phyloP scores from a whole-genome alignment of 2,113 vertebrate genomes.

The Aldabrachelys gigantea region DNA sequence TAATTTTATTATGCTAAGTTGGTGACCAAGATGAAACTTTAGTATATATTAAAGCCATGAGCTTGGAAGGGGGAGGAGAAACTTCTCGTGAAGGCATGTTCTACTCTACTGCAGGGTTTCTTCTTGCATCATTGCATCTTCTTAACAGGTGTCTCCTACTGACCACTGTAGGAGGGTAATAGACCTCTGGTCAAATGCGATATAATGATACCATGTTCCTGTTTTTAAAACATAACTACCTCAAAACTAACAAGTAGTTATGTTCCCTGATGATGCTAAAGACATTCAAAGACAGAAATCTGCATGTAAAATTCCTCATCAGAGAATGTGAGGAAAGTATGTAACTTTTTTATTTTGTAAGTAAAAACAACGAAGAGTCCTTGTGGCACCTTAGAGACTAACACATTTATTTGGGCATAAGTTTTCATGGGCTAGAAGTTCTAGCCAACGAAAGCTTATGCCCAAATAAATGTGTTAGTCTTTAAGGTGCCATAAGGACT shows the following conservation, averaged over 20 bases:
- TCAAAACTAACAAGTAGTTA: neutral
- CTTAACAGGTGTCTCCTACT: neutral
- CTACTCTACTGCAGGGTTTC: neutral
- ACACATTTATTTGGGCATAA: too few relatives aligned
- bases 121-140: neutral
- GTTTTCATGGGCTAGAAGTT: too few relatives aligned
- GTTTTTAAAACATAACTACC: neutral
- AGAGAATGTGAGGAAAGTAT: neutral
- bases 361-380: too few relatives aligned
- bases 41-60: neutral
- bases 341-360: neutral
- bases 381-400: too few relatives aligned
- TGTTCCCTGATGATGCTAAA: neutral
- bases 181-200: neutral
- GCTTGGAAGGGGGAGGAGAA: neutral
- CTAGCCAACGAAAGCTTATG: too few relatives aligned
- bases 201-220: neutral
- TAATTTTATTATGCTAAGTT: neutral
- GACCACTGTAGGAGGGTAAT: neutral
- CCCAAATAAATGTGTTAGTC: too few relatives aligned
- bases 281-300: neutral
- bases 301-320: neutral
- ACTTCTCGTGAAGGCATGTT: neutral
- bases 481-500: too few relatives aligned
- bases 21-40: neutral